Base-by-base conservation (phyloP, 2,888 invertebrate species). In the Cantharis flavilabris region DNA sequence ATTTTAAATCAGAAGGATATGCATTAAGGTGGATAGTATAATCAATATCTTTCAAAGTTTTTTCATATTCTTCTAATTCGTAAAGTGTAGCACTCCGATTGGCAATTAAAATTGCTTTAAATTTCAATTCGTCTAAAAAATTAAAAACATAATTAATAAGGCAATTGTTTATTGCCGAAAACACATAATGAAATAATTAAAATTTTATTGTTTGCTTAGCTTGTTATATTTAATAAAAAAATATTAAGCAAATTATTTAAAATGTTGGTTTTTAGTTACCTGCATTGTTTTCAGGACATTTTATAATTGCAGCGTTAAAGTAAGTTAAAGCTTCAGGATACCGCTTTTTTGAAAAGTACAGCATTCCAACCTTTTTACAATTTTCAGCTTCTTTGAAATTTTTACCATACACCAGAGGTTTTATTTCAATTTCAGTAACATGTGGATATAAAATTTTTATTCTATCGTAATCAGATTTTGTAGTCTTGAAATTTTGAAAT, bases 11-110 rank as follows among this genome's bases (percentile, higher is more conserved):
- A 65, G 90, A 89, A 0, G 96, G 95, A 84, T 96, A 96, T 10
- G 91, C 92, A 4, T 85, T 86, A 4, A 91, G 86, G 10, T 91
- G 88, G 1, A 94, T 85, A 13, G 94, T 92, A 75, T 93, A 90
- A 70, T 92, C 90, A n/a, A 94, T 93, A 84, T 97, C 96, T 9
- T 91, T 89, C 62, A 97, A 86, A 0, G 94, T 91, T 69, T 92
- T 90, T 80, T 93, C 91, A 84, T 91, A 92, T 80, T 92, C 91
- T 78, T 93, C 89, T 86, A 95, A 86, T 84, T 95, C 94, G 84
- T 94, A 94, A 62, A 95, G 89, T 0, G 94, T 91, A 0, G 96
- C 96, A 30, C 96, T 96, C 10, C 96, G 91, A 86, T 96, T 97
- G 0, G 95, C 96, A 81, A 94, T 89, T 5, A 94, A 89, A 63